Conservation (phyloP, 2,888 invertebrate genomes). For the Cryptophagus acutangulus region DNA sequence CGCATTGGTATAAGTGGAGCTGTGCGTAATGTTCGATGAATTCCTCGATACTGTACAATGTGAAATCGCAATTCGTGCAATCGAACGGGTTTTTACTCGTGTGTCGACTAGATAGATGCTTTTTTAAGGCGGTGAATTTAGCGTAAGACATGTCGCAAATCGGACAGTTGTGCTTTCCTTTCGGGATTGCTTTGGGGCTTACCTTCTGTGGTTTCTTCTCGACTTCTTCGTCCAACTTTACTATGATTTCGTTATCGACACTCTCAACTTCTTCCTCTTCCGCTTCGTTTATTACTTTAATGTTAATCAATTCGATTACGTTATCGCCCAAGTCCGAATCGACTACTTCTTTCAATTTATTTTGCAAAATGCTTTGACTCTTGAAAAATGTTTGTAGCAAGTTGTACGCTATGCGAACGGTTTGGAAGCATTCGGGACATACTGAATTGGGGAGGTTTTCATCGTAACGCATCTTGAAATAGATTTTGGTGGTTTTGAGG, state of each 20-base stretch:
- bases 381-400: conserved; percentile 24
- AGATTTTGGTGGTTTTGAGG: neutral
- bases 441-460: conserved; percentile 19
- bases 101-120: conserved; percentile 11
- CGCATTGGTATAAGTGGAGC: conserved; percentile 23
- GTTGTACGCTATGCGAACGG: conserved; percentile 22
- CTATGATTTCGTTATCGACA: neutral
- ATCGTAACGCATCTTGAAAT: conserved; percentile 15
- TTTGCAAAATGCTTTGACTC: neutral
- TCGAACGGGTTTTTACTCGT: too few species aligned
- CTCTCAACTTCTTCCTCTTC: neutral
- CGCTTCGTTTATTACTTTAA: neutral
- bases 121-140: conserved; percentile 4
- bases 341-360: conserved; percentile 8
- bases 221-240: neutral
- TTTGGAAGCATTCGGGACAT: conserved; percentile 23
- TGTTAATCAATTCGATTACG: neutral
- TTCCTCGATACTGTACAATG: conserved; percentile 8
- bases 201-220: too few species aligned
- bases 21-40: conserved; percentile 21
- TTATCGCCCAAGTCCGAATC: neutral
- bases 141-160: neutral
- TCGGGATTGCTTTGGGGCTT: neutral
- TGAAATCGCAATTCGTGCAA: conserved; percentile 18
- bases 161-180: neutral